These are phyloP conservation scores for Rhinoptilus africanus DNA, from an alignment of 2,113 vertebrate genomes.

Conservation along the genomic window DNA sequence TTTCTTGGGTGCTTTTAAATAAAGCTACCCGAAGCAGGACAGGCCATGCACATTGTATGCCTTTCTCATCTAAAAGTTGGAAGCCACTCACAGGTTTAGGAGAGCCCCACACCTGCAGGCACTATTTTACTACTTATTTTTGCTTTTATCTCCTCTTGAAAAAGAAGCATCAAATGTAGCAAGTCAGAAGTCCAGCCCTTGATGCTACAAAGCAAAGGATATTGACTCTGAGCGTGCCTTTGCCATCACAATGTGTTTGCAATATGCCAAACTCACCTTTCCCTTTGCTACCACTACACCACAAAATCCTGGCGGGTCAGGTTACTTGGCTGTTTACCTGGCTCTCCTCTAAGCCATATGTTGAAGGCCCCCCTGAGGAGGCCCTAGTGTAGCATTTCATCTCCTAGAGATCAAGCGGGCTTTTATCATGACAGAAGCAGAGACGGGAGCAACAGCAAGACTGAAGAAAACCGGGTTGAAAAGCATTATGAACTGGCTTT, in stretches of 20 bases:
- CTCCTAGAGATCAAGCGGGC: not conserved
- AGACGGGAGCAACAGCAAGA: not conserved
- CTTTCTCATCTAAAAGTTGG: not conserved
- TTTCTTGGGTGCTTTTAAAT: not conserved
- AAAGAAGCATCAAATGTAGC: not conserved
- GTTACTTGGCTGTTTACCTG: not conserved
- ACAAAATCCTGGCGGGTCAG: not conserved
- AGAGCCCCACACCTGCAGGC: not conserved
- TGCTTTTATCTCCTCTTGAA: not conserved
- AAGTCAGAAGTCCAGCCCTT: not conserved
- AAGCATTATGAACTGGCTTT: not conserved
- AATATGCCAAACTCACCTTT: not conserved
- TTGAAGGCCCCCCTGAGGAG: not conserved
- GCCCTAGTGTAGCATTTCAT: constrained; percentile 23
- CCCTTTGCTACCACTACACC: not conserved
- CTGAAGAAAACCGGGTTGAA: not conserved
- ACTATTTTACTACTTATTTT: not conserved
- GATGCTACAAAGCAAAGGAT: not conserved
- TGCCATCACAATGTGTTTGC: not conserved
- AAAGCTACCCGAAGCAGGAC: not conserved
- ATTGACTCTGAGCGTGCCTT: not conserved
- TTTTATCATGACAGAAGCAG: not conserved
- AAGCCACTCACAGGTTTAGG: not conserved
- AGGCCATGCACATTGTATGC: too few species aligned
- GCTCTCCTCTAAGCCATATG: not conserved